phyloP scores from a whole-genome alignment of 2,888 invertebrate species.

The Xanthia togata region DNA sequence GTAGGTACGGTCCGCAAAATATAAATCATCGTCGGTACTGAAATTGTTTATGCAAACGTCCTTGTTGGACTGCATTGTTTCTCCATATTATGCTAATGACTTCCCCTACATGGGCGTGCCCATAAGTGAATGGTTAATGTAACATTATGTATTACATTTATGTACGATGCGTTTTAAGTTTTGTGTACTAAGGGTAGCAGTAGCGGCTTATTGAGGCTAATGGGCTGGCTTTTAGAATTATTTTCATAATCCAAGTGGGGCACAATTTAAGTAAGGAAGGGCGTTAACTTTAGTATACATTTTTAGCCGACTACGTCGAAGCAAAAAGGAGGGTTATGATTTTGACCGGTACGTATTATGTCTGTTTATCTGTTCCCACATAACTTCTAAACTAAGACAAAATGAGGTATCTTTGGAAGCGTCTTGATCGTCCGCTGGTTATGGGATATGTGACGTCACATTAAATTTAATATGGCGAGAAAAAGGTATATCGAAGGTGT shows the following conservation, averaged over 20 bases:
- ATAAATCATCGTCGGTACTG: constrained; percentile 66
- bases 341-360: no score
- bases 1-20: constrained; percentile 49
- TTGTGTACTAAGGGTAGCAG: constrained; percentile 8
- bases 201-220: constrained; percentile 8
- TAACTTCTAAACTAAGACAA: no score
- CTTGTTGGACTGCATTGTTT: constrained; percentile 75
- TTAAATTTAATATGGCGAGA: no score
- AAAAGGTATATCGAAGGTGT: no score
- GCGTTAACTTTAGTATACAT: background rate
- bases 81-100: constrained; percentile 74
- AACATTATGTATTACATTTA: constrained; percentile 46
- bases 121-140: constrained; percentile 58
- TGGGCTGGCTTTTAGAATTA: constrained; percentile 10
- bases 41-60: constrained; percentile 74
- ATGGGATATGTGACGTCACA: no score
- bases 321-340: no score
- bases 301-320: no score
- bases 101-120: constrained; percentile 66
- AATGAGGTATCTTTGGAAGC: no score
- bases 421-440: no score
- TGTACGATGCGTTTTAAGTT: constrained; percentile 29
- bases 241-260: background rate
- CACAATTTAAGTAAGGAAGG: background rate
- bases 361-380: no score